Base-by-base conservation (phyloP, 1,140 invertebrate species). In the Drosophila lowei region DNA sequence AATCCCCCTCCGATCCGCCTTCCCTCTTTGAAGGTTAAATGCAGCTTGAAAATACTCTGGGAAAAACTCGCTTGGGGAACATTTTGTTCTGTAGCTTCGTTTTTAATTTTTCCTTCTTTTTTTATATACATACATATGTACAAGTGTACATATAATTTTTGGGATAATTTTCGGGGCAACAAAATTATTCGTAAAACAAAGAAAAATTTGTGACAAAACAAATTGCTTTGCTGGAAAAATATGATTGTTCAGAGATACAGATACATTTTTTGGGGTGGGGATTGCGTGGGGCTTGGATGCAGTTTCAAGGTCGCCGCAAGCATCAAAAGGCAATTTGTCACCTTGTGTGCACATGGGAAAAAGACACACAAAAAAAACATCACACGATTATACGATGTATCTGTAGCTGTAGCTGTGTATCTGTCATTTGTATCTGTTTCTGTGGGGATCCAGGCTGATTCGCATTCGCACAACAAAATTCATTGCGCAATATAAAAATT, bases 141-240 rank as follows among this genome's bases (percentile, higher is more conserved):
- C 18, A 18, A 18, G 18, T 18, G 18, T 18, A 18, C 18, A 18
- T 18, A 18, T 18, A 18, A 18, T 21, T 47, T 56, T 38, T 43
- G 25, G 18, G 7, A 46, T 62, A 18, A 52, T 60, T 48, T 58
- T 13, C 16, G 38, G 15, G 15, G 13, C 43, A 58, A 25, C 25
- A n/a, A 58, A 63, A 81, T 83, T 77, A 83, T 83, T 57, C 59
- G 59, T 79, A 72, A 86, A 85, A 85, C 77, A 85, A 86, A 67
- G 81, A 75, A 80, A 77, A 81, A 53, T 75, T 81, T 38, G 34
- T 77, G 65, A 86, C 70, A 79, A 77, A 56, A 54, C 64, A 62
- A 76, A 68, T 71, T 72, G 55, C 67, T 65, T 13, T 8, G 30
- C 61, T 75, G 81, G 77, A 77, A 85, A 85, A 81, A 52, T 53